Conservation (phyloP, 2,888 invertebrate genomes). For the Drosophila anceps region DNA sequence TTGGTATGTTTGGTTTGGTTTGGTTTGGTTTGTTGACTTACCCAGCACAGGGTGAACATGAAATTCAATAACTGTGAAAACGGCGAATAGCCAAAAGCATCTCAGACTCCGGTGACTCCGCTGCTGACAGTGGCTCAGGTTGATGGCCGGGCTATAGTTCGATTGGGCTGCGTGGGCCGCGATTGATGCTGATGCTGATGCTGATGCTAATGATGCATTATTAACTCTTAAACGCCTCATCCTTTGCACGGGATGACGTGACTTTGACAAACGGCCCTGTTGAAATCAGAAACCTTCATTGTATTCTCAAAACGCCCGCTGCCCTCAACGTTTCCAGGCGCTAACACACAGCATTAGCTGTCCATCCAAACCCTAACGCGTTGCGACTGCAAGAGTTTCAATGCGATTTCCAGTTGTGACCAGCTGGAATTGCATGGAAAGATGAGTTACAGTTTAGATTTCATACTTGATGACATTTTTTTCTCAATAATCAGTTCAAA, state of each 20-base stretch:
- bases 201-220: slow-evolving; percentile 59
- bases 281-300: slow-evolving; percentile 68
- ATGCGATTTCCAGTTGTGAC: background rate
- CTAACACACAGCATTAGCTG: slow-evolving; percentile 13
- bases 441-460: too few species aligned
- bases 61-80: slow-evolving; percentile 54
- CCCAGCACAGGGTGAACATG: slow-evolving; percentile 45
- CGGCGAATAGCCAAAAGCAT: slow-evolving; percentile 54
- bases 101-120: slow-evolving; percentile 10
- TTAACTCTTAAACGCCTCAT: slow-evolving; percentile 77
- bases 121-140: slow-evolving; percentile 15
- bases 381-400: background rate
- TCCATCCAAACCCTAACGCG: background rate
- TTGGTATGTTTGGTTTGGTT: background rate
- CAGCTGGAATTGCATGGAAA: slow-evolving; percentile 20
- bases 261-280: slow-evolving; percentile 64
- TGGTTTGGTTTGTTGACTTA: slow-evolving; percentile 43
- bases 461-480: background rate
- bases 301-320: slow-evolving; percentile 43
- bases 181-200: slow-evolving; percentile 68
- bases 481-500: background rate
- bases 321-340: slow-evolving; percentile 21
- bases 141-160: slow-evolving; percentile 9
- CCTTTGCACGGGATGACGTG: slow-evolving; percentile 78
- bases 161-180: slow-evolving; percentile 40